These are phyloP conservation scores for Bradypodion pumilum DNA, from an alignment of 2,797 vertebrate genomes.

Conservation along the genomic window DNA sequence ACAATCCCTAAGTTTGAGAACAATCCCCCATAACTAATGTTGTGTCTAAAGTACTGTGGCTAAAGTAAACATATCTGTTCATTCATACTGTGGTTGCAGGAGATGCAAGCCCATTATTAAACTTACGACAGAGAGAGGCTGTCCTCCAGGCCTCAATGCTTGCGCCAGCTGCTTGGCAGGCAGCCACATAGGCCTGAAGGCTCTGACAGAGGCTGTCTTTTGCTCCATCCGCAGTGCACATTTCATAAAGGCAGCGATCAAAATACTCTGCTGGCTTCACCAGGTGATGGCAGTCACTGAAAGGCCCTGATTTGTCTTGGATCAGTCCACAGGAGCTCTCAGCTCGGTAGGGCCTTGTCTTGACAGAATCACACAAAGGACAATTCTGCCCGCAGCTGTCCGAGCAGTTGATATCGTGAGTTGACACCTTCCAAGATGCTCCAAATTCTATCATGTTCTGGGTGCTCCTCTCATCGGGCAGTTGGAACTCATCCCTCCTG, in stretches of 20 bases:
- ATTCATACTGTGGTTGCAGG: not conserved
- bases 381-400: conserved; percentile 52
- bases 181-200: conserved; percentile 48
- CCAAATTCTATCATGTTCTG: conserved; percentile 50
- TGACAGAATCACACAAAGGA: conserved; percentile 39
- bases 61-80: no score
- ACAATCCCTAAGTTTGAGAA: no score
- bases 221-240: conserved; percentile 43
- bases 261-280: conserved; percentile 53
- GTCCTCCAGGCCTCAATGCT: conserved; percentile 58
- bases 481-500: conserved; percentile 57
- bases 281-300: conserved; percentile 27
- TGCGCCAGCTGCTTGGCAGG: conserved; percentile 57
- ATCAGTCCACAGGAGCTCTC: conserved; percentile 51
- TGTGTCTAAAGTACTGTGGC: no score
- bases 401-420: not conserved
- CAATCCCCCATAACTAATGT: no score
- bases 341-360: conserved; percentile 16
- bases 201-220: conserved; percentile 49
- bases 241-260: conserved; percentile 42
- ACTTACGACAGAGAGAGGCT: conserved; percentile 65
- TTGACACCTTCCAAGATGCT: conserved; percentile 31
- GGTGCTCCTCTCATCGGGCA: conserved; percentile 28
- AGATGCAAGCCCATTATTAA: not conserved
- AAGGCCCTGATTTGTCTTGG: conserved; percentile 28